Evolutionary conservation across 2,888 invertebrate species (phyloP), one percentile per base, ranked within the genome.

Genomic region (Acanthopleura granulata): DNA sequence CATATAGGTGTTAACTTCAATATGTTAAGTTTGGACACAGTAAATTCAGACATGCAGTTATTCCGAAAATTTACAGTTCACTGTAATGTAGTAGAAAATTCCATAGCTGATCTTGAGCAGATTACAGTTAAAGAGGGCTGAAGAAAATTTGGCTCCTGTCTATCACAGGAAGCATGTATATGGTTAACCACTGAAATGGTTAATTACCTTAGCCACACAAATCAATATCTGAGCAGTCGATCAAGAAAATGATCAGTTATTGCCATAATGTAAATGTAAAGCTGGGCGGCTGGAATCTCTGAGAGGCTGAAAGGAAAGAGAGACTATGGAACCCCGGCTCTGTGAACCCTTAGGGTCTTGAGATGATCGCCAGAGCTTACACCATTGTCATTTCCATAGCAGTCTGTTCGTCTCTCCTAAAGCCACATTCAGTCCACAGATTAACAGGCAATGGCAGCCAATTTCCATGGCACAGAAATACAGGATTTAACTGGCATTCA

Each of bases 141-240:
- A 40, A 40, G 22, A 57, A 57, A 57, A n/a, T 57, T 3, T 3
- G 57, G 57, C 57, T 57, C n/a, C 22, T 57, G 22, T 57, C 57
- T 22, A 57, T 57, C 22, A 22, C n/a, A 18, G 57, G 57, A 57
- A n/a, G 57, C 6, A 57, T 18, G 22, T 57, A 57, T 18, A 22
- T 57, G 22, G 57, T 57, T 57, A 57, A 57, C 57, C 22, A 57
- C 57, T 57, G 57, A 9, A 57, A 57, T 57, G 22, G 57, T 57
- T 57, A 57, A 57, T 57, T 57, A 57, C 57, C 57, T 57, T 22
- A 57, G 57, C 18, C n/a, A 22, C n/a, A n/a, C 22, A 18, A 57
- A 57, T 57, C 57, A 57, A 57, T 57, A 57, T 22, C 18, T 22
- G n/a, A 18, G 18, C 57, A n/a, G 18, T 57, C 57, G 18, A 22